Evolutionary conservation across 2,113 vertebrate genomes (phyloP).

Genomic region (Sus scrofa): T2T-Sscrofa CM000819.6:114968501-114969000

Average conservation of each 20-base stretch:
- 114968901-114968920: background rate
- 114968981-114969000: background rate
- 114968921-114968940: background rate
- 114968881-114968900: background rate
- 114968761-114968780: background rate
- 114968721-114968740: background rate
- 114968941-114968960: background rate
- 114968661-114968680: background rate
- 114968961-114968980: background rate
- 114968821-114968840: background rate
- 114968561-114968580: background rate
- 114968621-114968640: background rate
- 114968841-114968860: background rate
- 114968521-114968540: background rate
- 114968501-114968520: background rate
- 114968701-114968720: background rate
- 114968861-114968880: background rate
- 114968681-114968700: background rate
- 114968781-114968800: background rate
- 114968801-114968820: background rate
- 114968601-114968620: background rate
- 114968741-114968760: background rate
- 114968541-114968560: background rate
- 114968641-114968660: background rate
- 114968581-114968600: background rate